Percentiles rank a stretch among this genome's conserved stretches.
Evolutionary conservation across 2,888 invertebrate genomes (phyloP).

Genomic region (Linyphia triangularis): DNA sequence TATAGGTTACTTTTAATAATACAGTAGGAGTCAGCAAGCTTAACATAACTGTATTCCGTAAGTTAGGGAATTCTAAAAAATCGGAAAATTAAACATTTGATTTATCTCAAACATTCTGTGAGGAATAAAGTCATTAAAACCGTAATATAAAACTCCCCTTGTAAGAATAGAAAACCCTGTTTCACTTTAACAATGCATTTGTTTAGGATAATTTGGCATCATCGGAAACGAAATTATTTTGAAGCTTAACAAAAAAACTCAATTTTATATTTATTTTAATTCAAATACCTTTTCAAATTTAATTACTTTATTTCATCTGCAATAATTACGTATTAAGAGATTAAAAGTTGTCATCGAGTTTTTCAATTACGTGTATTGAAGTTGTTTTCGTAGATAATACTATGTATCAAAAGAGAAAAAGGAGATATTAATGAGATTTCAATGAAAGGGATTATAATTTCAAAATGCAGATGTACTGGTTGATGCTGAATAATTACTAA

Average conservation of each 20-base stretch:
- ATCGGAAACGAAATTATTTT: not conserved
- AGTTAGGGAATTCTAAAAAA: no score
- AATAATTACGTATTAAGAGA: not conserved
- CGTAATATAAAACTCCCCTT: no score
- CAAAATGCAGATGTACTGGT: not conserved
- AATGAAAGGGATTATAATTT: not conserved
- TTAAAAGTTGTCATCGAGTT: not conserved
- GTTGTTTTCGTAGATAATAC: not conserved
- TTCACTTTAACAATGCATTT: no score
- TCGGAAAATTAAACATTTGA: no score
- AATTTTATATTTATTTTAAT: not conserved
- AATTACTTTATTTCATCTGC: not conserved
- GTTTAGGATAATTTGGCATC: not conserved
- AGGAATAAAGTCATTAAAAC: no score
- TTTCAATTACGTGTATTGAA: not conserved
- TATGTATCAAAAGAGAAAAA: not conserved
- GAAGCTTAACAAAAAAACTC: not conserved
- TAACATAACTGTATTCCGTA: no score
- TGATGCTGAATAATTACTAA: not conserved
- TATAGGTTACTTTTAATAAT: no score
- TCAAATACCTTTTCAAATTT: not conserved
- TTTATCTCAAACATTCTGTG: no score
- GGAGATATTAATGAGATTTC: slow-evolving; percentile 19
- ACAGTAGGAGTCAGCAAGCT: no score
- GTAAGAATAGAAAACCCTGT: no score